Base-by-base conservation (phyloP, 2,888 invertebrate genomes). In the Tetragnatha montana region DNA sequence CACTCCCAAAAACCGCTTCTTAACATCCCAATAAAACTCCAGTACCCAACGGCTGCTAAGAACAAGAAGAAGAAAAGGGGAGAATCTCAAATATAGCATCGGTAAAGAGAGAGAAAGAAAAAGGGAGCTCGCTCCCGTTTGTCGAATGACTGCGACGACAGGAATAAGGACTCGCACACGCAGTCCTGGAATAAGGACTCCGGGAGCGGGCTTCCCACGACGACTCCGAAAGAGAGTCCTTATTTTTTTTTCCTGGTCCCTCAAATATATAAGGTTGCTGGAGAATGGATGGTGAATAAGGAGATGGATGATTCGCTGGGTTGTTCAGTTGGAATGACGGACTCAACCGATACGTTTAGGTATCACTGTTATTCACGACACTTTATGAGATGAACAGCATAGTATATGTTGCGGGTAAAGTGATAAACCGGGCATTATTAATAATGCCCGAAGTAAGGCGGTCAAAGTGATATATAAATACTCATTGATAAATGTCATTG, bases 71-170 rank as follows among this genome's bases (percentile, higher is more conserved):
- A 60, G 14, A 60, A 60, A 51, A 14, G 74, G n/a, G 73, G 82
- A 82, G 73, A 35, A 35, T 35, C 35, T 35, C 82, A 82, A 82
- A 82, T 82, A 82, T 74, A 82, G 74, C 19, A 50, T 14, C 17
- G 76, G 50, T 17, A 17, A 71, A 81, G 47, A 70, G 19, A 68
- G 82, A 12, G 12, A 82, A 81, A 75, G 47, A 76, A 70, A 71
- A 71, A 81, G 71, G 82, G 10, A 60, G 10, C 73, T 51, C 49
- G 70, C 50, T 82, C 82, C 82, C 82, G 82, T 74, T 82, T 82
- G 73, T 81, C 70, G 81, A 21, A 81, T 81, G 81, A 71, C 71
- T 81, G 71, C 71, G 71, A 81, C 50, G 60, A 74, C 82, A 74
- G 60, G 47, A 47, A 35, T 50, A 60, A 81, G 70, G 81, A 60